Conservation (phyloP, 2,113 vertebrate species). For the Ochotona curzoniae region DNA sequence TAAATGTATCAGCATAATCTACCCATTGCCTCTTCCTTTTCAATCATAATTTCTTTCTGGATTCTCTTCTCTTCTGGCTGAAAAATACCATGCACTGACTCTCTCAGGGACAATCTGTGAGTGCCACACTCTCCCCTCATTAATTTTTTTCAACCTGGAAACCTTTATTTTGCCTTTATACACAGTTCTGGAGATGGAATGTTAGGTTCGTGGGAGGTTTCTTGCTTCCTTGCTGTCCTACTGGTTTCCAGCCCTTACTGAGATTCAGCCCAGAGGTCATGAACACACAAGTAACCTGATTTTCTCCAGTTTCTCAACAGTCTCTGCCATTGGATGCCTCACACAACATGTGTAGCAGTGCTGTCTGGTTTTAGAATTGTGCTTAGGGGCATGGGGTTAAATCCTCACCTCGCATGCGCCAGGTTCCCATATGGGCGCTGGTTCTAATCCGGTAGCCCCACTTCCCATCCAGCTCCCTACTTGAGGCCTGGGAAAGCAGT, state of each 20-base stretch:
- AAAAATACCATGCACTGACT: not conserved
- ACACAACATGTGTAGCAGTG: not conserved
- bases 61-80: conserved; percentile 11
- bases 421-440: too few species aligned
- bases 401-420: too few species aligned
- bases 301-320: not conserved
- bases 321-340: not conserved
- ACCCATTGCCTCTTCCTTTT: conserved; percentile 34
- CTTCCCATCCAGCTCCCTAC: not conserved
- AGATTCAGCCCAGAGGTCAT: not conserved
- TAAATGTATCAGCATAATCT: not conserved
- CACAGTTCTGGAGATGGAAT: not conserved
- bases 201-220: not conserved
- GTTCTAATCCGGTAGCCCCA: too few species aligned
- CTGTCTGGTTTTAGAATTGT: conserved; percentile 16
- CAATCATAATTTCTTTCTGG: not conserved
- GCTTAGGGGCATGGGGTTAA: not conserved
- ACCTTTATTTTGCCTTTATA: conserved; percentile 4
- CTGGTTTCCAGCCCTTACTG: not conserved
- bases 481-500: too few species aligned
- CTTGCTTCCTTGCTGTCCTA: not conserved
- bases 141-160: not conserved
- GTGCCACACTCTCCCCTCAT: not conserved
- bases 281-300: not conserved
- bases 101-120: not conserved